Base-by-base conservation (phyloP, 2,113 vertebrate genomes). In the Semicossyphus pulcher region DNA sequence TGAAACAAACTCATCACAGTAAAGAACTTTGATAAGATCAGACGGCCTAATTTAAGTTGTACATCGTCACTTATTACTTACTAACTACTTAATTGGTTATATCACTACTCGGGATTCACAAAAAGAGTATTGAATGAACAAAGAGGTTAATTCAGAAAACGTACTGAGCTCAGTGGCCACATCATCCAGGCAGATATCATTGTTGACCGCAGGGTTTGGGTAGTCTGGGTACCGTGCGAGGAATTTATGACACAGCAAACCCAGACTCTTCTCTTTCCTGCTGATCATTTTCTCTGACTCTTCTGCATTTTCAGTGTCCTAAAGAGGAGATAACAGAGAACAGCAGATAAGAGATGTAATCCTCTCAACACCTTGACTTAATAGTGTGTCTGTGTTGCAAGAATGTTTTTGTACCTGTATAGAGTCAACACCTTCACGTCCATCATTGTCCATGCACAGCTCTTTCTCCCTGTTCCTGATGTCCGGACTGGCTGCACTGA, bases 241-340 rank as follows among this genome's bases (percentile, higher is more conserved):
- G 78, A 99, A 99, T 56, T 97, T 98, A 69, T 96, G 95, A 78
- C 98, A 99, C 15, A 99, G 92, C 32, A 99, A 88, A 34, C 97
- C 97, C 2, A 99, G 93, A 74, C 98, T 98, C 86, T 99, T 99
- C 76, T 99, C 97, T 88, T 99, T 99, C 51, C 96, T 95, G 85
- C 97, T 98, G 49, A 89, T 83, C 82, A 96, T 94, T 78, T 94
- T 96, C 79, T 99, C 97, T 1, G 92, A 94, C 67, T 98, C 97
- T 4, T 99, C 97, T 70, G 93, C 96, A 3, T 90, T 84, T 57
- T 95, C 94, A 60, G 89, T 84, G 36, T 98, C 96, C 97, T 99
- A 12, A 2, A 20, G 25, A 16, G 12, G 32, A 36, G 28, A 52
- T 8, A 15, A 41, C 2, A 47, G 3, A 44, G 36, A 52, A 34